phyloP scores from a whole-genome alignment of 2,113 vertebrate genomes.

The Erythrocebus patas region DNA sequence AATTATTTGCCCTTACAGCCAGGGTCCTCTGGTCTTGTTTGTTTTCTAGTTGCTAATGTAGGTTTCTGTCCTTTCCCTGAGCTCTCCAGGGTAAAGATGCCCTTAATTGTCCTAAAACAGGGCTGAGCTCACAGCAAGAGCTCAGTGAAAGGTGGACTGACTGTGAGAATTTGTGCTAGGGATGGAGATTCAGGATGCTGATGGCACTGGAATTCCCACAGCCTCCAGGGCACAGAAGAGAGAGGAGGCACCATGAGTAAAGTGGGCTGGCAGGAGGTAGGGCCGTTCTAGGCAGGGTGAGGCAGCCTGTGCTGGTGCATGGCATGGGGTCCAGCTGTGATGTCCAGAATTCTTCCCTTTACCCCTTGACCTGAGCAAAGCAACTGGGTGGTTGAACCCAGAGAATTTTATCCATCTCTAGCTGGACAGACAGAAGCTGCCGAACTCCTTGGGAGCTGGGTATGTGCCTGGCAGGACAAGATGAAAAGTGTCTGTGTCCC shows the following conservation, averaged over 20 bases:
- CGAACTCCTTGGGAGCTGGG: background rate
- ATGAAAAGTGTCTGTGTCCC: slow-evolving; percentile 61
- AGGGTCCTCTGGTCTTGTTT: background rate
- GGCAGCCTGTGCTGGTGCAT: background rate
- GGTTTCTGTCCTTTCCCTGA: background rate
- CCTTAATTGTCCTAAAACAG: background rate
- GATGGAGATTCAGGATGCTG: background rate
- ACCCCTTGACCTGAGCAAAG: background rate
- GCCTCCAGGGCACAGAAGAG: too few relatives aligned
- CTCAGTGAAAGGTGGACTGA: background rate
- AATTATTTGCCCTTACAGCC: too few relatives aligned
- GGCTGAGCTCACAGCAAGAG: background rate
- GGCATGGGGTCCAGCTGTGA: background rate
- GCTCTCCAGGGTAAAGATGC: background rate
- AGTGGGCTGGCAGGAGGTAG: background rate
- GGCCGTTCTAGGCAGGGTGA: background rate
- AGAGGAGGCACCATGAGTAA: background rate
- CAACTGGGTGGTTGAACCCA: background rate
- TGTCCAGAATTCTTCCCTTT: background rate
- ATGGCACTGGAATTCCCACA: background rate
- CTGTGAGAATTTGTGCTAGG: background rate
- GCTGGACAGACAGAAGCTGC: background rate
- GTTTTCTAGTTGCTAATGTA: background rate
- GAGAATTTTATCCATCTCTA: background rate
- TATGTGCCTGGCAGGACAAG: background rate